Conservation (phyloP, 2,797 vertebrate species). For the Pipistrellus pygmaeus region DNA sequence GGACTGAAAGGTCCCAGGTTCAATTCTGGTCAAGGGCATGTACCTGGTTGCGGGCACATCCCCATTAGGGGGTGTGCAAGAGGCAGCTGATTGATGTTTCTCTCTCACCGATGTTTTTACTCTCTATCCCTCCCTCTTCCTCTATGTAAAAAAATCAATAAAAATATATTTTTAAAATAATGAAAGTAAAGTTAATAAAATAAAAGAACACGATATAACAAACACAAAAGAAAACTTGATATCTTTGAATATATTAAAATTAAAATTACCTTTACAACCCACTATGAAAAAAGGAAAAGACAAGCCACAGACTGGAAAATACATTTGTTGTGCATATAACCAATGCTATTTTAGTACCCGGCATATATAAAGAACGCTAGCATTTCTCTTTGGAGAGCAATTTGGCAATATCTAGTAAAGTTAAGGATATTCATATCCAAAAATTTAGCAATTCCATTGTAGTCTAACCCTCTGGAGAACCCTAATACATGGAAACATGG, state of each 20-base stretch:
- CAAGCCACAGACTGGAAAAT: neutral
- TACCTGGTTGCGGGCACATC: too few relatives aligned
- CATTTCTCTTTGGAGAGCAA: slow-evolving; percentile 47
- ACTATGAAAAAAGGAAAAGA: slow-evolving; percentile 34
- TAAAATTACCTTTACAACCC: slow-evolving; percentile 37
- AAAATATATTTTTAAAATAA: too few relatives aligned
- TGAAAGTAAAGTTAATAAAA: neutral
- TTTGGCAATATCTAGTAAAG: slow-evolving; percentile 57
- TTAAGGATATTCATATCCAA: slow-evolving; percentile 37
- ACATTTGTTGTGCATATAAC: slow-evolving; percentile 8
- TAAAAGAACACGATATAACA: neutral
- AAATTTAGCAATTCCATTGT: slow-evolving; percentile 55
- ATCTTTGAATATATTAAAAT: slow-evolving; percentile 41
- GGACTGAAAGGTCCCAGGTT: too few relatives aligned
- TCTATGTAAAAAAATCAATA: too few relatives aligned
- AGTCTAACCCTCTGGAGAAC: slow-evolving; percentile 1
- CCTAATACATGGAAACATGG: neutral
- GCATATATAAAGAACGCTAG: slow-evolving; percentile 1
- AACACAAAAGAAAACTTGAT: neutral
- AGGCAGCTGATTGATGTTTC: too few relatives aligned
- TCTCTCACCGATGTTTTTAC: too few relatives aligned
- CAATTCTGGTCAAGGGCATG: too few relatives aligned
- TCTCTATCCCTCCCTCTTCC: too few relatives aligned
- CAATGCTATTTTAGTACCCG: slow-evolving; percentile 22
- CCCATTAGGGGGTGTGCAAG: too few relatives aligned